phyloP scores from a whole-genome alignment of 2,797 vertebrate species.

The Hydrolagus colliei region DNA sequence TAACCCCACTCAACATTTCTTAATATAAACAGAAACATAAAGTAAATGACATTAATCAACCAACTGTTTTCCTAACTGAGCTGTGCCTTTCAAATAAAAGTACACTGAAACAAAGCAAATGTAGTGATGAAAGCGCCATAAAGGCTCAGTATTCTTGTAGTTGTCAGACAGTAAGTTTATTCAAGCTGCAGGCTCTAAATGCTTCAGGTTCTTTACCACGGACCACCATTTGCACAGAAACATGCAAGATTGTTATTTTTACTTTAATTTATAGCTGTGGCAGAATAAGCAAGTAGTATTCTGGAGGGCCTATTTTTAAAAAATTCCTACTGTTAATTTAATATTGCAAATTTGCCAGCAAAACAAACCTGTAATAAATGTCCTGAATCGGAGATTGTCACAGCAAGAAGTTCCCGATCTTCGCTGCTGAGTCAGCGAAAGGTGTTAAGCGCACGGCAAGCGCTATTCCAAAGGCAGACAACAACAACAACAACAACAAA shows the following conservation, averaged over 20 bases:
- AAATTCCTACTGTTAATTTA: background rate
- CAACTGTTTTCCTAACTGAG: conserved; percentile 6
- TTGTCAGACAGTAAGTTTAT: no score
- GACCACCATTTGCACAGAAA: background rate
- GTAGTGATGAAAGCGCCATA: background rate
- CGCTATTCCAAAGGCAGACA: background rate
- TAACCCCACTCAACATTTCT: background rate
- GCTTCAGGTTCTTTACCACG: background rate
- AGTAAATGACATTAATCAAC: conserved; percentile 5
- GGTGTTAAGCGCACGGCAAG: background rate
- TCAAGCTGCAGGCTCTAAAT: no score
- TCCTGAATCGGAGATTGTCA: background rate
- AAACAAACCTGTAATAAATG: no score
- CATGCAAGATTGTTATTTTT: no score
- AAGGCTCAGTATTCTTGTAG: background rate
- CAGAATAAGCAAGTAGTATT: background rate
- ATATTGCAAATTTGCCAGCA: background rate
- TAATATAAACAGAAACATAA: background rate
- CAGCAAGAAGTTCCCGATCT: background rate
- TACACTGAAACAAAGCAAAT: background rate
- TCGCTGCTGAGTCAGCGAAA: background rate
- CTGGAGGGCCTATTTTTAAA: background rate
- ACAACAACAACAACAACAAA: background rate
- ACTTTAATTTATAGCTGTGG: no score
- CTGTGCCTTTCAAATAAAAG: background rate